A percentile compares a stretch with the other conserved stretches of the same genome.
Conservation (phyloP, 2,888 invertebrate species). For the Tholera decimalis region DNA sequence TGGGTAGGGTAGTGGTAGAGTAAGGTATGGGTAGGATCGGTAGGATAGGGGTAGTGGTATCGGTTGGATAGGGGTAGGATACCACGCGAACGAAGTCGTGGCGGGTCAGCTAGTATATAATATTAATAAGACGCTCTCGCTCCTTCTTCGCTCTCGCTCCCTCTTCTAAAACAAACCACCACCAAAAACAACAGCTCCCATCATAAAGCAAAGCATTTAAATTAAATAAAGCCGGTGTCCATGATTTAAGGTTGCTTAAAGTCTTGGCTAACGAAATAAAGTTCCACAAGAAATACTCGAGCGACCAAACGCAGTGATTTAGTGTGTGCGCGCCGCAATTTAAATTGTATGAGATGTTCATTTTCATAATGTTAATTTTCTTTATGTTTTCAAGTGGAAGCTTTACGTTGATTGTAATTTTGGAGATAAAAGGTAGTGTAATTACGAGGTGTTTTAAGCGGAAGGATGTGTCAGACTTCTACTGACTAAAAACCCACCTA, state of each 20-base stretch:
- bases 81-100: no score
- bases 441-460: not conserved
- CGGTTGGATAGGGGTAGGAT: no score
- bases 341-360: conserved; percentile 51
- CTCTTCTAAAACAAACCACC: conserved; percentile 18
- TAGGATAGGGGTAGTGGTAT: no score
- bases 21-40: no score
- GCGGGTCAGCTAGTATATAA: no score
- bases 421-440: not conserved
- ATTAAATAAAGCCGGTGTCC: conserved; percentile 73
- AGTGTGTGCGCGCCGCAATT: conserved; percentile 42
- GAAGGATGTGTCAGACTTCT: no score
- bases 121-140: no score
- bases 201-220: conserved; percentile 69
- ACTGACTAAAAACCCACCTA: no score
- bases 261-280: conserved; percentile 59
- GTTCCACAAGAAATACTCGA: conserved; percentile 48
- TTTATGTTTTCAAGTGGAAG: conserved; percentile 32
- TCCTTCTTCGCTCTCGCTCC: not conserved
- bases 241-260: conserved; percentile 72
- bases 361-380: conserved; percentile 51
- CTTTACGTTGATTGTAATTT: conserved; percentile 13
- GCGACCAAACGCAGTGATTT: conserved; percentile 50
- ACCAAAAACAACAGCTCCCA: conserved; percentile 52
- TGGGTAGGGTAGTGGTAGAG: no score